phyloP scores from a whole-genome alignment of 2,888 invertebrate species.

The Latheticus oryzae region DNA sequence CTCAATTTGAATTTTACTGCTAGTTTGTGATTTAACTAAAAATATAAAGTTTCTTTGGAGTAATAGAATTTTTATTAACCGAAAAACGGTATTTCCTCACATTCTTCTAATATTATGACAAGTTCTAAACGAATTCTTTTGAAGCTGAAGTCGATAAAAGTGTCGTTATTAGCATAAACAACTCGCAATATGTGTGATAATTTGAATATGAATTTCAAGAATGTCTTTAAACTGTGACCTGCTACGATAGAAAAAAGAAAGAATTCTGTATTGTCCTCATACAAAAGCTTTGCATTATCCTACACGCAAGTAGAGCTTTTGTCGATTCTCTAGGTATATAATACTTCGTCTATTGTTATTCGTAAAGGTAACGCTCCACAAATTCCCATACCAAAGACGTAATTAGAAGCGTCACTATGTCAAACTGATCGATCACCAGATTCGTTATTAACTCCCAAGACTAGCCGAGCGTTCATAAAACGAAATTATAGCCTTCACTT shows the following conservation, averaged over 20 bases:
- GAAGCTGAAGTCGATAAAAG: conserved; percentile 37
- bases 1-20: neutral
- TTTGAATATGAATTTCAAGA: conserved; percentile 41
- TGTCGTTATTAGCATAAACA: conserved; percentile 43
- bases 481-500: conserved; percentile 11
- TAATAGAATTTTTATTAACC: conserved; percentile 38
- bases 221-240: conserved; percentile 51
- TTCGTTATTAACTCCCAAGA: conserved; percentile 9
- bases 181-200: conserved; percentile 41
- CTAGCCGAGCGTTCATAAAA: conserved; percentile 10
- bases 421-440: conserved; percentile 21
- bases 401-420: conserved; percentile 31
- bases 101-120: conserved; percentile 33
- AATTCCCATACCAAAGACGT: conserved; percentile 37
- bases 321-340: conserved; percentile 53
- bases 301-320: conserved; percentile 56
- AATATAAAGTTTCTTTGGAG: no score
- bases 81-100: conserved; percentile 19
- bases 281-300: conserved; percentile 58
- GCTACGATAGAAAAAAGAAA: conserved; percentile 52
- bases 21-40: no score
- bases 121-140: conserved; percentile 40
- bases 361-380: conserved; percentile 49
- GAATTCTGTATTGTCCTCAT: conserved; percentile 58
- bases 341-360: conserved; percentile 51